These are phyloP conservation scores for Thymelicus acteon DNA, from an alignment of 2,888 invertebrate genomes.

Conservation along the genomic window DNA sequence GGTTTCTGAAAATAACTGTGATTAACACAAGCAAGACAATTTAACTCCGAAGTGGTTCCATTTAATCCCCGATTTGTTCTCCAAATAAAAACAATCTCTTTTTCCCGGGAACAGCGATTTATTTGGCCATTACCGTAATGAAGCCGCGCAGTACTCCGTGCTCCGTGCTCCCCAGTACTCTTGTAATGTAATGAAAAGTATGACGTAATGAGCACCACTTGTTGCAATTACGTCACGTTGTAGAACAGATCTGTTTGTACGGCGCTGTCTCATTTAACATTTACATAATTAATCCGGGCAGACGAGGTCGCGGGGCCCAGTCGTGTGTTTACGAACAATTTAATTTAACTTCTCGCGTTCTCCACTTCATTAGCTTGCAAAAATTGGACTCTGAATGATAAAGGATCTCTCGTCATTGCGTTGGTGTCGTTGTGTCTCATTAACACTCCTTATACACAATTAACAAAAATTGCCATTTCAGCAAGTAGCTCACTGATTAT, in stretches of 20 bases:
- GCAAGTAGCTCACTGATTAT: too few species aligned
- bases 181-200: neutral
- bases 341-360: too few species aligned
- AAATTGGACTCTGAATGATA: too few species aligned
- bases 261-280: neutral
- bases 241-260: neutral
- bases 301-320: neutral
- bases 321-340: too few species aligned
- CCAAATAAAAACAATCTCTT: constrained; percentile 22
- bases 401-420: too few species aligned
- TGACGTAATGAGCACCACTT: constrained; percentile 5
- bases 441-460: too few species aligned
- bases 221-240: constrained; percentile 1
- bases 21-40: neutral
- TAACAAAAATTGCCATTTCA: too few species aligned
- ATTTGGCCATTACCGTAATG: constrained; percentile 29
- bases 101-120: constrained; percentile 12
- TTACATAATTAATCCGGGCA: neutral
- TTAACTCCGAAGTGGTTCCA: constrained; percentile 22
- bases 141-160: neutral
- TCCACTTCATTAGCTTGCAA: too few species aligned
- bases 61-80: constrained; percentile 19
- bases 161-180: neutral
- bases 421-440: too few species aligned
- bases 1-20: neutral